Evolutionary conservation across 2,888 invertebrate genomes (phyloP).

Genomic region (Disparrhopalites patrizii): DNA sequence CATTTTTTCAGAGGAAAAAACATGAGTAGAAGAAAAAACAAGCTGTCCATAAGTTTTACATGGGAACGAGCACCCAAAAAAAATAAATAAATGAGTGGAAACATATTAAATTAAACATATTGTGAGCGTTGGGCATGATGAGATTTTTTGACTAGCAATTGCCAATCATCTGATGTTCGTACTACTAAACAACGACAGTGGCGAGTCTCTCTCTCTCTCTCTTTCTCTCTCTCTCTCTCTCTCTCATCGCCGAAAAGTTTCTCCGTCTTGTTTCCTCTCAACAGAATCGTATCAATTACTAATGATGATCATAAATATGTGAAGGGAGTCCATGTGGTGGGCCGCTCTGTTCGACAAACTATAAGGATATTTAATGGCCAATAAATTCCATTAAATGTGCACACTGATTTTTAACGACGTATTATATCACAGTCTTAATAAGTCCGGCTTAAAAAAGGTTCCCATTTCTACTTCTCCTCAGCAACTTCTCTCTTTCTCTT

Average conservation of each 20-base stretch:
- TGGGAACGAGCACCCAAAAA: too few relatives aligned
- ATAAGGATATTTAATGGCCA: not conserved
- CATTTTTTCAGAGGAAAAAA: too few relatives aligned
- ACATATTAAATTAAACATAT: not conserved
- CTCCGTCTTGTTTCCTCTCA: too few relatives aligned
- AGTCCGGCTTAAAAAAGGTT: not conserved
- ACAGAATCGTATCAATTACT: constrained; percentile 23
- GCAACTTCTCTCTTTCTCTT: not conserved
- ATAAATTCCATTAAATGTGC: constrained; percentile 8
- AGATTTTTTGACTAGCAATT: not conserved
- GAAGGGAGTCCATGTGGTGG: constrained; percentile 23
- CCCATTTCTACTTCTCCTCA: not conserved
- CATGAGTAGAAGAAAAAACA: too few relatives aligned
- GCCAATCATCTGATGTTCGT: constrained; percentile 8
- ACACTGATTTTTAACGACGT: not conserved
- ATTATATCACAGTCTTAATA: not conserved
- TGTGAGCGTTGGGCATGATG: too few relatives aligned
- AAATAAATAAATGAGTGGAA: not conserved
- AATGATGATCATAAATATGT: constrained; percentile 15
- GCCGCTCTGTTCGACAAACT: constrained; percentile 8
- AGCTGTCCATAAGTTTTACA: too few relatives aligned
- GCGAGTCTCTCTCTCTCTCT: too few relatives aligned
- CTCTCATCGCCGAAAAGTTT: too few relatives aligned
- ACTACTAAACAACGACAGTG: too few relatives aligned
- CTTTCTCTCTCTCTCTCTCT: too few relatives aligned